A percentile compares a stretch with the other conserved stretches of the same genome.
Conservation (phyloP, 2,797 vertebrate species). For the Enteromius mattozi region DNA sequence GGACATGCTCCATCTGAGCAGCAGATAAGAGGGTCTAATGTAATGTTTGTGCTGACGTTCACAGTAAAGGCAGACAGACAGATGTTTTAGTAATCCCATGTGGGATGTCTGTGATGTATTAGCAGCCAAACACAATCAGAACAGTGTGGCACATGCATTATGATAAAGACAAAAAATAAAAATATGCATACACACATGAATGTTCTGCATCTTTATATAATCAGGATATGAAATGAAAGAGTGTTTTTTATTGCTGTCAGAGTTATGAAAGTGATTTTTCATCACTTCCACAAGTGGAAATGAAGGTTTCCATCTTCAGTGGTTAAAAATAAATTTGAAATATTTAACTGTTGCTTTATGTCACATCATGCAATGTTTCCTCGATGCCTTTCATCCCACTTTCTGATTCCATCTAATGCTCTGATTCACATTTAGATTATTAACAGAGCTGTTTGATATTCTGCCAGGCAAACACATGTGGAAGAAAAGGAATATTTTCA, state of each 20-base stretch:
- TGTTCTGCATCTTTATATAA: not conserved
- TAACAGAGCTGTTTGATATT: constrained; percentile 22
- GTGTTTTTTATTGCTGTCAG: not conserved
- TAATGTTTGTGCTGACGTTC: not conserved
- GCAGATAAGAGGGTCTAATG: not conserved
- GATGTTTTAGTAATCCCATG: not conserved
- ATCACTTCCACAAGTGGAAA: not conserved
- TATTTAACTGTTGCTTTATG: constrained; percentile 65
- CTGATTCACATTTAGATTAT: not conserved
- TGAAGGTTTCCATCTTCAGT: not conserved
- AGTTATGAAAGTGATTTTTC: not conserved
- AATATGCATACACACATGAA: not conserved
- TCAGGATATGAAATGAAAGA: not conserved
- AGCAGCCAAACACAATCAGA: not conserved
- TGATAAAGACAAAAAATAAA: not conserved
- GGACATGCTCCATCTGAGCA: not conserved
- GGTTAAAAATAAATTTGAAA: constrained; percentile 68
- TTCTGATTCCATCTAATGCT: constrained; percentile 50
- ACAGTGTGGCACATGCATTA: not conserved
- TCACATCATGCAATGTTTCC: constrained; percentile 48
- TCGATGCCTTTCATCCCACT: constrained; percentile 36
- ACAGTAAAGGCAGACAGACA: not conserved
- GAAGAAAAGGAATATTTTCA: not conserved
- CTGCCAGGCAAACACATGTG: not conserved
- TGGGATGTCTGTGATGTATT: not conserved